Evolutionary conservation across 2,113 vertebrate species (phyloP).

Genomic region (Leptosomus discolor): DNA sequence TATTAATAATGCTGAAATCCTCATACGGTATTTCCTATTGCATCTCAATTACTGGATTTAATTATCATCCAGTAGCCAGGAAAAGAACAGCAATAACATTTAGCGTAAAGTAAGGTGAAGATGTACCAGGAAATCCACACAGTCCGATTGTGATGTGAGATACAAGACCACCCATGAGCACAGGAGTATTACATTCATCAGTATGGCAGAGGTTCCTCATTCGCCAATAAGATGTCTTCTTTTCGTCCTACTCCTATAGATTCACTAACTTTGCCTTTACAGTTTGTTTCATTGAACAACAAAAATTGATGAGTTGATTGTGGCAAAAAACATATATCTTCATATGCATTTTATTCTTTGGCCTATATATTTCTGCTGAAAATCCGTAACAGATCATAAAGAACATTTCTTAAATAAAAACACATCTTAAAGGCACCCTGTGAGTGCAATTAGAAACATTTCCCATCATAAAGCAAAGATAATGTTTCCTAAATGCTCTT

Average conservation of each 20-base stretch:
- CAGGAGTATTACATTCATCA: not conserved
- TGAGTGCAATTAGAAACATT: slow-evolving; percentile 23
- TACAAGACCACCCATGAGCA: not conserved
- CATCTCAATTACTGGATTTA: not conserved
- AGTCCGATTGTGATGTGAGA: not conserved
- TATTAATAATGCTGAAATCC: not conserved
- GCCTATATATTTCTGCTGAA: not conserved
- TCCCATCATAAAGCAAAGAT: slow-evolving; percentile 16
- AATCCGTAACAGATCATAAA: not conserved
- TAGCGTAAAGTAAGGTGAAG: not conserved
- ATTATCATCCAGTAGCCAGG: not conserved
- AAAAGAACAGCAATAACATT: not conserved
- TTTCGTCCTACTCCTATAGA: not conserved
- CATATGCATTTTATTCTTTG: slow-evolving; percentile 12
- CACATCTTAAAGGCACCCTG: slow-evolving; percentile 25
- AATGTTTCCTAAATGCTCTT: slow-evolving; percentile 54
- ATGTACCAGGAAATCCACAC: not conserved
- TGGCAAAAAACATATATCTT: not conserved
- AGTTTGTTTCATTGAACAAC: not conserved
- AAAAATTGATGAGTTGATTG: not conserved
- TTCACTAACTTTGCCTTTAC: not conserved
- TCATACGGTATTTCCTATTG: not conserved
- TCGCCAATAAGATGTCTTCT: not conserved
- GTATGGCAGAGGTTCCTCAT: not conserved
- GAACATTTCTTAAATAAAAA: slow-evolving; percentile 19